A percentile compares a stretch with the other conserved stretches of the same genome.
These are phyloP conservation scores for Leptoteleia sp. DNA, from an alignment of 1,140 invertebrate genomes.

Conservation along the genomic window DNA sequence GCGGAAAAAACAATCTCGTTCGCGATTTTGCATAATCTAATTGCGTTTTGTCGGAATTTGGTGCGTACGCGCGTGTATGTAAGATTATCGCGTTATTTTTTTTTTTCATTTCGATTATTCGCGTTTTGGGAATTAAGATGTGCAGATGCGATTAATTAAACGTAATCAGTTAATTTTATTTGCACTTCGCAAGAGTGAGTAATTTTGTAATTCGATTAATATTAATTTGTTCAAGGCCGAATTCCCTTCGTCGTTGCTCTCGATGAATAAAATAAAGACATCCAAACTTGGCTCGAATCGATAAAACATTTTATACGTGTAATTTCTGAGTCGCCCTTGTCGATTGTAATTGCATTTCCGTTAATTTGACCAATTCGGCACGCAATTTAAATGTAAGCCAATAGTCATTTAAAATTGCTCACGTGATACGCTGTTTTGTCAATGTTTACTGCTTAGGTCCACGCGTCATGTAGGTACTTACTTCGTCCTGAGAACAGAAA, in stretches of 20 bases:
- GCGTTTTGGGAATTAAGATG: too few relatives aligned
- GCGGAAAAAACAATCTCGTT: neutral
- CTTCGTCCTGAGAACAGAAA: slow-evolving; percentile 81
- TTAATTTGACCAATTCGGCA: slow-evolving; percentile 11
- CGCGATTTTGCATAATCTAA: too few relatives aligned
- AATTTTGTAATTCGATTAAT: too few relatives aligned
- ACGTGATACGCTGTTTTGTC: slow-evolving; percentile 58
- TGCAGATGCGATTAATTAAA: too few relatives aligned
- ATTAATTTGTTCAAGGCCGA: too few relatives aligned
- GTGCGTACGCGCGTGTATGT: too few relatives aligned
- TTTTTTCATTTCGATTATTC: too few relatives aligned
- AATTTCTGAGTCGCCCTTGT: neutral
- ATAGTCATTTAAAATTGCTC: slow-evolving; percentile 59
- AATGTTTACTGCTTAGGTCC: slow-evolving; percentile 62
- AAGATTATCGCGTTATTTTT: too few relatives aligned
- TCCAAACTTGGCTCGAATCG: slow-evolving; percentile 4
- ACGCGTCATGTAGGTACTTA: slow-evolving; percentile 75
- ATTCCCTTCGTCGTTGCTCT: too few relatives aligned
- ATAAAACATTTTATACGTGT: neutral
- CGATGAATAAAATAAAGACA: slow-evolving; percentile 15
- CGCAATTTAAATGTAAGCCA: slow-evolving; percentile 16
- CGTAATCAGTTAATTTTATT: too few relatives aligned
- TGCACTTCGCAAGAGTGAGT: too few relatives aligned
- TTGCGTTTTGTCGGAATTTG: too few relatives aligned
- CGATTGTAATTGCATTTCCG: slow-evolving; percentile 9